phyloP scores from a whole-genome alignment of 2,113 vertebrate species.

The Otocyon megalotis region DNA sequence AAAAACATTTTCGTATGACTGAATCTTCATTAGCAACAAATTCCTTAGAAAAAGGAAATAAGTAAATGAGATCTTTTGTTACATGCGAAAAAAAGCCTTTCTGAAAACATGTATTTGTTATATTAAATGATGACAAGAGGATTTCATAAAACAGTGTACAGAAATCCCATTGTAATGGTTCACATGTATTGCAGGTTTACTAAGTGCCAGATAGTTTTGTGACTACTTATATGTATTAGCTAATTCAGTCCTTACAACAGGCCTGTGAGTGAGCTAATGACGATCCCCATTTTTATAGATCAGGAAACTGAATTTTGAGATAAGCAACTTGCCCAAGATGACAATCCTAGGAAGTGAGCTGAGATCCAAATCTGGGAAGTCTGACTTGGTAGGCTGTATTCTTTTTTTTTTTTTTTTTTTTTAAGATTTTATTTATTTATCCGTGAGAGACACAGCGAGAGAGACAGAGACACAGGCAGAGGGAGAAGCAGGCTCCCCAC shows the following conservation, averaged over 20 bases:
- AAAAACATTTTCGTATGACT: not conserved
- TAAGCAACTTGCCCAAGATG: not conserved
- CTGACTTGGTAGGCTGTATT: not conserved
- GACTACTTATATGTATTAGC: not conserved
- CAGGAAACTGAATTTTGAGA: conserved; percentile 5
- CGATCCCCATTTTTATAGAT: not conserved
- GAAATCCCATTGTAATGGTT: conserved; percentile 6
- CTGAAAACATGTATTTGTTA: not conserved
- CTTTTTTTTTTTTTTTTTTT: not conserved
- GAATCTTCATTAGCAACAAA: conserved; percentile 9
- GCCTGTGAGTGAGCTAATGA: not conserved
- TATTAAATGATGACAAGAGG: not conserved
- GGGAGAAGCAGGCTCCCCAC: no score
- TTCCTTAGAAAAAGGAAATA: conserved; percentile 9
- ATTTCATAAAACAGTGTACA: not conserved
- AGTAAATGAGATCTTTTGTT: not conserved
- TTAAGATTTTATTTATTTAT: no score
- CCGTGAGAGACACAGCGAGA: no score
- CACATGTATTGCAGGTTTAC: not conserved
- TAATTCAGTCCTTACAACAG: not conserved
- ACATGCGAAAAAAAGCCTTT: not conserved
- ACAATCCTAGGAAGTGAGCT: not conserved
- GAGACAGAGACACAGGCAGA: no score
- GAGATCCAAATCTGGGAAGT: not conserved
- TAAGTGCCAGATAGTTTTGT: not conserved